Evolutionary conservation across 2,113 vertebrate species (phyloP), one percentile per base, ranked within the genome.

Genomic region (Oreochromis spilurus): DNA sequence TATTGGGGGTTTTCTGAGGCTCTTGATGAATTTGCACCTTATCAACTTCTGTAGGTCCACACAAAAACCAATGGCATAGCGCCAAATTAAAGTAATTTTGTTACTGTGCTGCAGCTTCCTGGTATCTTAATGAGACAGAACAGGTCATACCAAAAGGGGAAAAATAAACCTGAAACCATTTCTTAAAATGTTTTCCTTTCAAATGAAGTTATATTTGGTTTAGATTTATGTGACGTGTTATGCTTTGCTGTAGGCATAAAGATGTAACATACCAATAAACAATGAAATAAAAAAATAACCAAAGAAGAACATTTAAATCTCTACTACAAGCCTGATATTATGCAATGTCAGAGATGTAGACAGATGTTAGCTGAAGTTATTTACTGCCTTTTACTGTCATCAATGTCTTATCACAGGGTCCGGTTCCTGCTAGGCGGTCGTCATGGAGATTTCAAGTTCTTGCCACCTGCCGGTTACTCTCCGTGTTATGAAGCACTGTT

Each of bases 371-470:
- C 43, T 75, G 9, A 24, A 14, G 48, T 82, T 36, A 11, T 19
- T 10, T 43, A 29, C 50, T 19, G 2, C 58, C 34, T 36, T 19
- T 10, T 43, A 67, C 6, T 26, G 5, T 83, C 52, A n/a, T 58
- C 70, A 26, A 84, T 72, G 5, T 82, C 78, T 85, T 48, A 40
- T 67, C 6, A 48, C 89, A 99, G 98, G 95, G 97, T 97, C 19
- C 98, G 98, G 87, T 99, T 98, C 94, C 94, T 99, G 89, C 90
- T 99, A 95, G 98, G 98, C 55, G 98, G 98, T 81, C 98, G 98
- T 75, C 98, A 99, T 11, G 98, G 98, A 83, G 98, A 99, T 89
- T 99, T 99, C 93, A 99, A 99, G 93, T 99, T 99, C 94, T 94
- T 99, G 78, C 98, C 98, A 60, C 98, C 98, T 3, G 96, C 97